A percentile compares a stretch with the other conserved stretches of the same genome.
Evolutionary conservation across 2,113 vertebrate species (phyloP).

Genomic region (Cathartes aura): DNA sequence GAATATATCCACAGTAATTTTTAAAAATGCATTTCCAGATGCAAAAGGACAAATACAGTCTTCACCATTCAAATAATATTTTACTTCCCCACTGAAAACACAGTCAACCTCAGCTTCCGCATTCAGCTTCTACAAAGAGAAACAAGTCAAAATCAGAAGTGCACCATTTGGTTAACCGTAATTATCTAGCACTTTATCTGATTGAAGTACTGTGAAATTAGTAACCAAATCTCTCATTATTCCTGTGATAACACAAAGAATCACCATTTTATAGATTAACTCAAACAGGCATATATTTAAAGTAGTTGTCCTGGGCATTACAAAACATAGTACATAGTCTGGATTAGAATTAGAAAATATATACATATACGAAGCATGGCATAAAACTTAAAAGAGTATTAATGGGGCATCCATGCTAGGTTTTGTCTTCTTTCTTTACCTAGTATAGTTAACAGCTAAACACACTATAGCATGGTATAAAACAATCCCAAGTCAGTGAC

Average conservation of each 20-base stretch:
- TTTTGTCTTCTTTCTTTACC: neutral
- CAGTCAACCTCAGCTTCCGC: neutral
- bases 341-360: neutral
- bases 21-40: neutral
- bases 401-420: neutral
- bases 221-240: conserved; percentile 19
- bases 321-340: neutral
- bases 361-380: neutral
- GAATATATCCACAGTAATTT: neutral
- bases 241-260: neutral
- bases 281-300: neutral
- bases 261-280: neutral
- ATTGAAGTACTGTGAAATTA: conserved; percentile 37
- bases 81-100: neutral
- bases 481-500: neutral
- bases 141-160: neutral
- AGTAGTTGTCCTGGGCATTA: neutral
- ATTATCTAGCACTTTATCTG: conserved; percentile 27
- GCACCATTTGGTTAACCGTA: neutral
- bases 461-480: neutral
- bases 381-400: neutral
- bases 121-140: neutral
- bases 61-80: neutral
- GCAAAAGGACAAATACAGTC: neutral
- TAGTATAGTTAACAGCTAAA: neutral